Evolutionary conservation across 2,888 invertebrate genomes (phyloP).

Genomic region (Thelaira solivaga): DNA sequence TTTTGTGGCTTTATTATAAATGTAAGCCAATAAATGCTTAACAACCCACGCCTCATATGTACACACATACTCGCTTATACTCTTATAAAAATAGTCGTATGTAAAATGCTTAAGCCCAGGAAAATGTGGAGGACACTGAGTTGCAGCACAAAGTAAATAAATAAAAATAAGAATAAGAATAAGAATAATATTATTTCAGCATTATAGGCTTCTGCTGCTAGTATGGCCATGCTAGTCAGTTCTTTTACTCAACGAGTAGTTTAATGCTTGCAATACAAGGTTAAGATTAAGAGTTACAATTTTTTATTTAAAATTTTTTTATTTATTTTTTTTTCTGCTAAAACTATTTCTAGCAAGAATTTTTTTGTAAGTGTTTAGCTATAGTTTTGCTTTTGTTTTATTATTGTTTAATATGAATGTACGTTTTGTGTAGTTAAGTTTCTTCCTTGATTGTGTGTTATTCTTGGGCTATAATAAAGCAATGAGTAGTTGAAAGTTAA

Average conservation of each 20-base stretch:
- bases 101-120: background rate
- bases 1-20: constrained; percentile 2
- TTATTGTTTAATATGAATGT: constrained; percentile 20
- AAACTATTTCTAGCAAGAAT: background rate
- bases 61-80: background rate
- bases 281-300: constrained; percentile 59
- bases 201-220: background rate
- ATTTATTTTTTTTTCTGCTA: background rate
- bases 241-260: constrained; percentile 2
- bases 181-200: constrained; percentile 11
- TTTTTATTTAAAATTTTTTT: constrained; percentile 48
- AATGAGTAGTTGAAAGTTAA: constrained; percentile 56
- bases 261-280: constrained; percentile 53
- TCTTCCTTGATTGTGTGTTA: background rate
- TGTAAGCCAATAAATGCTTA: constrained; percentile 55
- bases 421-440: background rate
- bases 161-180: too few species aligned
- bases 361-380: constrained; percentile 31
- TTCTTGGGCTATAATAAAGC: background rate
- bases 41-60: constrained; percentile 52
- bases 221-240: background rate
- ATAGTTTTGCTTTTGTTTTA: constrained; percentile 32
- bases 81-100: background rate
- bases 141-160: too few species aligned
- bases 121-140: constrained; percentile 2